Evolutionary conservation across 2,113 vertebrate species (phyloP).

Genomic region (Zingel zingel): DNA sequence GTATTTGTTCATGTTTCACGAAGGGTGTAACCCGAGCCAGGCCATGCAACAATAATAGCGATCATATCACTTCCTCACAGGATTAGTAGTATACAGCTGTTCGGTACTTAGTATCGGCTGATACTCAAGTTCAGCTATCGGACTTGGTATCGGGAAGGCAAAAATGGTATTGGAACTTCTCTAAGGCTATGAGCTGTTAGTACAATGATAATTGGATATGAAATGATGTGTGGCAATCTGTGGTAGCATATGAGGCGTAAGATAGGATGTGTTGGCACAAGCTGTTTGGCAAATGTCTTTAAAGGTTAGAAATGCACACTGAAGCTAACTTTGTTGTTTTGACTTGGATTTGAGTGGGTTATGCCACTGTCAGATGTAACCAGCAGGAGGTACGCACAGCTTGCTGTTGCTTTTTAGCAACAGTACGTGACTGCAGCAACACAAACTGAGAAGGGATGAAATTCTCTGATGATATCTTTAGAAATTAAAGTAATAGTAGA

Average conservation of each 20-base stretch:
- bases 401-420: neutral
- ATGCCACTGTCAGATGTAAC: neutral
- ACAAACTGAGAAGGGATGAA: conserved; percentile 21
- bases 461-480: conserved; percentile 26
- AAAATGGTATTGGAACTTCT: no score
- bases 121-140: no score
- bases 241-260: neutral
- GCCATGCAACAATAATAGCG: no score
- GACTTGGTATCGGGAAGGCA: no score
- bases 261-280: neutral
- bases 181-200: neutral
- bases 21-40: no score
- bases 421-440: conserved; percentile 7
- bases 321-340: neutral
- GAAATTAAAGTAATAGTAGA: conserved; percentile 12
- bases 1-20: no score
- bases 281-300: neutral
- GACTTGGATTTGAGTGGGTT: conserved; percentile 17
- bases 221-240: neutral
- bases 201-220: neutral
- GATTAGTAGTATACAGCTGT: no score
- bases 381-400: conserved; percentile 4
- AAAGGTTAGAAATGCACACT: neutral
- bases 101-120: no score
- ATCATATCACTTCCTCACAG: no score